phyloP scores from a whole-genome alignment of 2,113 vertebrate species.

The Menura novaehollandiae region DNA sequence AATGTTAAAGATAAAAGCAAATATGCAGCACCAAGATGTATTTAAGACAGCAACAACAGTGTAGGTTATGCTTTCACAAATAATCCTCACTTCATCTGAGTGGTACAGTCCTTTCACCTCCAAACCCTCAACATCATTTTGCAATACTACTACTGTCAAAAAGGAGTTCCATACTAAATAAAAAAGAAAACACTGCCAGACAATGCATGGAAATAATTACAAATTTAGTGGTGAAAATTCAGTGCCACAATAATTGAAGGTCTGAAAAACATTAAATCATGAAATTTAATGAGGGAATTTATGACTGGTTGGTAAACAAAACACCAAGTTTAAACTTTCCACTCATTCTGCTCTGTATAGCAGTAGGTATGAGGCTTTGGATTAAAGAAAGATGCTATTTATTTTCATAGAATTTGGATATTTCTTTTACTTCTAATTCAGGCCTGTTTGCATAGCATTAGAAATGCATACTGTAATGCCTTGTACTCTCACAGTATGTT shows the following conservation, averaged over 20 bases:
- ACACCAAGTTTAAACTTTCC: not conserved
- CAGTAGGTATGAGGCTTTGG: not conserved
- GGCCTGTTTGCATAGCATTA: not conserved
- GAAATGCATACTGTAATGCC: not conserved
- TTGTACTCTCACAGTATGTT: not conserved
- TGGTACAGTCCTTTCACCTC: not conserved
- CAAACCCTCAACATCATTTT: not conserved
- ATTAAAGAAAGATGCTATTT: not conserved
- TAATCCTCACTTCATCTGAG: not conserved
- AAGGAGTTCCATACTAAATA: not conserved
- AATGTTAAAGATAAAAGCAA: not conserved
- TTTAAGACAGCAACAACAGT: not conserved
- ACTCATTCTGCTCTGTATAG: not conserved
- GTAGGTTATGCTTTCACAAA: not conserved
- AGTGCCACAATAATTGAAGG: not conserved
- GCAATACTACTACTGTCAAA: not conserved
- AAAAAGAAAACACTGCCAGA: not conserved
- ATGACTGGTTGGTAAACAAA: not conserved
- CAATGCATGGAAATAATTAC: not conserved
- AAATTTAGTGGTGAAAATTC: not conserved
- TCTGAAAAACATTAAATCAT: not conserved
- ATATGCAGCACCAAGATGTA: not conserved
- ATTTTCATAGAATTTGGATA: not conserved
- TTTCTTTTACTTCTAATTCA: not conserved
- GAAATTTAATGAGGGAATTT: not conserved